phyloP scores from a whole-genome alignment of 2,888 invertebrate species.

The Chironomus tentans region DNA sequence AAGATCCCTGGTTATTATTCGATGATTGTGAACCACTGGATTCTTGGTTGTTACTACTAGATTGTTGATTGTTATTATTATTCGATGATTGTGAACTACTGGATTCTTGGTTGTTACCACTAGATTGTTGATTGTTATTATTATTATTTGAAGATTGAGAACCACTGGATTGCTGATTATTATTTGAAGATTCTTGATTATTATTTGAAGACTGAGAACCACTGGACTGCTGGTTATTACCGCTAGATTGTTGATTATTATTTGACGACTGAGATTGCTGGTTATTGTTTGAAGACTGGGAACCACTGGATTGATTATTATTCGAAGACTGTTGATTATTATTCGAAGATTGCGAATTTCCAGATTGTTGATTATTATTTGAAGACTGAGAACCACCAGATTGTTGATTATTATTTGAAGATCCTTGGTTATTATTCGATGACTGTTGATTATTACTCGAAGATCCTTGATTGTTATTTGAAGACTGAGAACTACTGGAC shows the following conservation, averaged over 20 bases:
- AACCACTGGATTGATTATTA: no score
- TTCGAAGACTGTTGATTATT: conserved; percentile 10
- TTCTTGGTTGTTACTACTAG: neutral
- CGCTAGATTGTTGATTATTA: no score
- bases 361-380: no score
- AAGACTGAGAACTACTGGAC: no score
- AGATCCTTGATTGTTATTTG: conserved; percentile 29
- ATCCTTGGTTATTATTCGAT: neutral
- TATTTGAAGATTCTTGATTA: neutral
- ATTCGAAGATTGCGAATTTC: no score
- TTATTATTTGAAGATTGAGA: conserved; percentile 21
- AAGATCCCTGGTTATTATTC: neutral
- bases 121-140: neutral
- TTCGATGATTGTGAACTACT: neutral
- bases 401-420: no score
- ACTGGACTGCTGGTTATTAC: neutral
- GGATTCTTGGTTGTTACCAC: conserved; percentile 6
- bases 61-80: neutral
- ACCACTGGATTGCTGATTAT: neutral
- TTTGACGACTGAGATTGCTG: no score
- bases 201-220: neutral
- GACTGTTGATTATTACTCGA: neutral
- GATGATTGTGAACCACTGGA: no score
- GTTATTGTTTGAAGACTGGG: no score
- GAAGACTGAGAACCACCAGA: no score